phyloP scores from a whole-genome alignment of 2,113 vertebrate genomes.

The Genyomyrus donnyi region DNA sequence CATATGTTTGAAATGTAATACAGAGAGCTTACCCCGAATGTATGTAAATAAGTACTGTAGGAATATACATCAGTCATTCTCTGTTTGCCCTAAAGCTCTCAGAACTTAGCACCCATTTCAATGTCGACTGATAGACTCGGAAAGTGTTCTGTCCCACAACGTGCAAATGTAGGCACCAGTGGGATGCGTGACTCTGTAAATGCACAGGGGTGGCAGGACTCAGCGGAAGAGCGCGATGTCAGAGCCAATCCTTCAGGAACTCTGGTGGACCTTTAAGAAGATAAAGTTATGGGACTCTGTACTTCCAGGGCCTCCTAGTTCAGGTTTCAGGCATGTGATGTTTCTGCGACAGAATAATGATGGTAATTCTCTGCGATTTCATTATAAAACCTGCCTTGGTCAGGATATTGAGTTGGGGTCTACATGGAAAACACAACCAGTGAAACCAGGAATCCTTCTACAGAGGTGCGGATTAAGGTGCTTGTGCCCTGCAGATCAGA shows the following conservation, averaged over 20 bases:
- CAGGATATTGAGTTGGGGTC: not conserved
- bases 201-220: not conserved
- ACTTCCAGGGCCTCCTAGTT: not conserved
- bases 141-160: not conserved
- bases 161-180: not conserved
- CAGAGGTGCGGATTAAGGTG: not conserved
- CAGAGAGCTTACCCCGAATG: not conserved
- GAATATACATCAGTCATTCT: constrained; percentile 2
- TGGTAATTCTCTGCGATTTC: not conserved
- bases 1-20: constrained; percentile 9
- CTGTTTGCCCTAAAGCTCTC: not conserved
- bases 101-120: not conserved
- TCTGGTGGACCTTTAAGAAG: not conserved
- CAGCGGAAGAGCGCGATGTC: not conserved
- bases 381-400: not conserved
- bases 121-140: not conserved
- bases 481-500: not conserved
- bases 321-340: not conserved
- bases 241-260: not conserved
- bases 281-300: not conserved
- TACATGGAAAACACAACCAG: not conserved
- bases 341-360: not conserved
- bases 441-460: not conserved
- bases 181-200: not conserved
- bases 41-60: not conserved